These are phyloP conservation scores for Crossaster papposus DNA, from an alignment of 53 echinoderm and acorn worm genomes.

Conservation along the genomic window DNA sequence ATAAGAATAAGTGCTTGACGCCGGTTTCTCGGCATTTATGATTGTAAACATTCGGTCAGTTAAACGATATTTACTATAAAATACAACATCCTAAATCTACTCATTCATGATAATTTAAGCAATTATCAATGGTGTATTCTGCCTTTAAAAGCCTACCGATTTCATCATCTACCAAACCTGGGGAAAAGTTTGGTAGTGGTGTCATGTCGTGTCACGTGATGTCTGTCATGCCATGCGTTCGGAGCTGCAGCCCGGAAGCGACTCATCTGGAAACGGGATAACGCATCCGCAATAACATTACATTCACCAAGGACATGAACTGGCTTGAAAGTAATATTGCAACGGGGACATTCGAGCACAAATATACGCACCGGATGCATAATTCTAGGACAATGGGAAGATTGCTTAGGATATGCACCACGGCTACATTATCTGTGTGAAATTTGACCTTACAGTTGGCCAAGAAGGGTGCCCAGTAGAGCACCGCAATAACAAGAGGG, in stretches of 20 bases:
- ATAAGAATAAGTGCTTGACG: not conserved
- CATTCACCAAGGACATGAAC: conserved; percentile 30
- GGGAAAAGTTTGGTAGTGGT: conserved; percentile 5
- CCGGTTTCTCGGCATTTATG: not conserved
- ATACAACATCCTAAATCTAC: no score
- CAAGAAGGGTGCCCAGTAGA: conserved; percentile 33
- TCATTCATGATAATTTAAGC: no score
- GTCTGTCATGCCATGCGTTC: not conserved
- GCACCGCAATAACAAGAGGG: conserved; percentile 39
- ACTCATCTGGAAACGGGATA: conserved; percentile 42
- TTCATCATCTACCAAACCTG: not conserved
- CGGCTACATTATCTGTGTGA: conserved; percentile 48
- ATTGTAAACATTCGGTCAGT: no score
- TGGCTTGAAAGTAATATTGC: conserved; percentile 25
- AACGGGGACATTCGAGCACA: conserved; percentile 16
- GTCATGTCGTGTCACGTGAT: no score
- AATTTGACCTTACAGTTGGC: conserved; percentile 36
- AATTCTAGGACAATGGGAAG: conserved; percentile 23
- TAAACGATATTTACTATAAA: no score
- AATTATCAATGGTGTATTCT: no score
- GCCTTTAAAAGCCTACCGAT: no score
- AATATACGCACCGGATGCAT: conserved; percentile 14
- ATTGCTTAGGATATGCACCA: conserved; percentile 53
- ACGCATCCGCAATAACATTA: conserved; percentile 64
- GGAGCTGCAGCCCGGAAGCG: conserved; percentile 28